Evolutionary conservation across 2,797 vertebrate genomes (phyloP).

Genomic region (Heteromormyrus szaboi): DNA sequence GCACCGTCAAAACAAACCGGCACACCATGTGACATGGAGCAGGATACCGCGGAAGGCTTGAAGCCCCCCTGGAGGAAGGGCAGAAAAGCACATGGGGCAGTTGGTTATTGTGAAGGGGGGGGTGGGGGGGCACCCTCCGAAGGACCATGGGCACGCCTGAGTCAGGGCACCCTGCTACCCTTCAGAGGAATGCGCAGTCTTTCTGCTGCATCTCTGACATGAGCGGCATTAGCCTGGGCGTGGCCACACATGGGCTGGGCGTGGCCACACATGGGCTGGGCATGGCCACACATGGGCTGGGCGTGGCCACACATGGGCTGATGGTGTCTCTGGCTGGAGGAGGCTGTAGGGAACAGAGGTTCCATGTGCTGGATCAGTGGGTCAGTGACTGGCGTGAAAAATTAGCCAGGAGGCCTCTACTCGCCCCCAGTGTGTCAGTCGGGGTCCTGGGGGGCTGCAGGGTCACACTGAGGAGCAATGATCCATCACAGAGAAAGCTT

Average conservation of each 20-base stretch:
- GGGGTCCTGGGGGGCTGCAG: neutral
- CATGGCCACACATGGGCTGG: neutral
- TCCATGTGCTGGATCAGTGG: neutral
- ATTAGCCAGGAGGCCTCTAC: neutral
- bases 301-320: neutral
- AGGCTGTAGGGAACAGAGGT: neutral
- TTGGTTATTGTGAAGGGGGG: neutral
- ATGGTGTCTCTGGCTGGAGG: neutral
- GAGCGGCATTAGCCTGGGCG: neutral
- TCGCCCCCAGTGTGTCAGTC: neutral
- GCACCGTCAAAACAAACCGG: neutral
- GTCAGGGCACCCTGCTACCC: neutral
- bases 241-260: neutral
- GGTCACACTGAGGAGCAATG: neutral
- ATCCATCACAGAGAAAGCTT: neutral
- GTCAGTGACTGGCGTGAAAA: neutral
- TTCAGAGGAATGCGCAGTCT: neutral
- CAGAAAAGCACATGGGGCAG: neutral
- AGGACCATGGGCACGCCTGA: neutral
- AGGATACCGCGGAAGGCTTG: neutral
- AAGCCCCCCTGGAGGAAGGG: constrained; percentile 51
- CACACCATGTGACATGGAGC: neutral
- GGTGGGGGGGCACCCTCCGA: neutral
- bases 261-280: neutral
- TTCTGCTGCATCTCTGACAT: neutral